A percentile compares a stretch with the other conserved stretches of the same genome.
Conservation (phyloP, 2,888 invertebrate genomes). For the Hermodice carunculata region DNA sequence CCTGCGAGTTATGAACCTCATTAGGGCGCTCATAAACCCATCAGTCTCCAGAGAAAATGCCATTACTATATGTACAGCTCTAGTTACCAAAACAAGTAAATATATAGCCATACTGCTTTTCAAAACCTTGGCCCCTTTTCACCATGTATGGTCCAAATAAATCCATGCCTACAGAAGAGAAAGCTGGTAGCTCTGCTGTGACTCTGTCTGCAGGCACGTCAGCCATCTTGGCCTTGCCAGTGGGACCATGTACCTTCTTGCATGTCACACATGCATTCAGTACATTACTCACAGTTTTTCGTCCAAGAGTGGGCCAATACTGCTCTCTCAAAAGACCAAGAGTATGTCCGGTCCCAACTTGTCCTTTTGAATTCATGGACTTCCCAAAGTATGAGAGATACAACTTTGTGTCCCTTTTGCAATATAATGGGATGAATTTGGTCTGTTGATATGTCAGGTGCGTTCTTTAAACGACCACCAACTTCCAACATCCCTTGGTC, state of each 20-base stretch:
- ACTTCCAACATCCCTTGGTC: no score
- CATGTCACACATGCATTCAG: no score
- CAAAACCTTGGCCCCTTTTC: not conserved
- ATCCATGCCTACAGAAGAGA: not conserved
- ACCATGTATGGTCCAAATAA: not conserved
- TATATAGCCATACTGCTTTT: not conserved
- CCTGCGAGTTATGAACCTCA: constrained; percentile 3
- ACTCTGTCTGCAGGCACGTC: not conserved
- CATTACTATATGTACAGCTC: constrained; percentile 6
- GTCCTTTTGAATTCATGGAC: no score
- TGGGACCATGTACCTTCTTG: no score
- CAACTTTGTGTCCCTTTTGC: no score
- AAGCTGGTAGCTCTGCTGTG: not conserved
- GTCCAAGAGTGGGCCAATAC: not conserved
- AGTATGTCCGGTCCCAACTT: not conserved
- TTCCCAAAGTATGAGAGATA: no score
- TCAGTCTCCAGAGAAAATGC: no score
- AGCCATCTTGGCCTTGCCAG: no score
- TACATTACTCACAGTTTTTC: no score
- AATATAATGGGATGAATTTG: not conserved
- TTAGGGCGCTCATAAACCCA: no score
- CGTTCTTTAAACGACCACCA: no score
- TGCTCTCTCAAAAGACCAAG: not conserved
- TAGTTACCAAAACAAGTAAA: not conserved
- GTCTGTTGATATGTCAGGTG: no score